phyloP scores from a whole-genome alignment of 2,888 invertebrate genomes.

The Limulus polyphemus region DNA sequence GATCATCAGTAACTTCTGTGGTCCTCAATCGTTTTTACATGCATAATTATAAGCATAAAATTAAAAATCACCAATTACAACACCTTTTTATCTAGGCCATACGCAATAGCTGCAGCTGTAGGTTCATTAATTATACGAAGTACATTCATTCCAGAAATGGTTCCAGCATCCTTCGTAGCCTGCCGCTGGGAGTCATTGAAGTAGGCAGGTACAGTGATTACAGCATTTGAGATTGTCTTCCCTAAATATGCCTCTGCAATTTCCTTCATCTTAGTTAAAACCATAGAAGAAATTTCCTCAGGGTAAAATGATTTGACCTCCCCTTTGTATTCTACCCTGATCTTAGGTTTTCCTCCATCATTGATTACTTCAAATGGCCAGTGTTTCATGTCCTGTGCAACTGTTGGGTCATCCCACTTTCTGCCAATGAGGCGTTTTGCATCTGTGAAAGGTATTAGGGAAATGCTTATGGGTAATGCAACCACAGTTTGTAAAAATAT shows the following conservation, averaged over 20 bases:
- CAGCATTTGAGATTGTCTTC: slow-evolving; percentile 26
- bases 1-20: too few relatives aligned
- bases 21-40: too few relatives aligned
- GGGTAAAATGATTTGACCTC: slow-evolving; percentile 49
- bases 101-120: slow-evolving; percentile 29
- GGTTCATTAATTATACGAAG: slow-evolving; percentile 38
- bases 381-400: slow-evolving; percentile 64
- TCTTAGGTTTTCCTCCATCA: slow-evolving; percentile 48
- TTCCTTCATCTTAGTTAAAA: slow-evolving; percentile 49
- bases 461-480: too few relatives aligned
- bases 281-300: slow-evolving; percentile 59
- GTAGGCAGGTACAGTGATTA: slow-evolving; percentile 29
- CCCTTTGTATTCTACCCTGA: slow-evolving; percentile 26
- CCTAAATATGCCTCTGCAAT: slow-evolving; percentile 42
- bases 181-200: slow-evolving; percentile 34
- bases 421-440: slow-evolving; percentile 73
- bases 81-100: slow-evolving; percentile 24
- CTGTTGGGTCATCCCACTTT: slow-evolving; percentile 60
- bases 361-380: slow-evolving; percentile 67
- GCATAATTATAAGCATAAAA: too few relatives aligned
- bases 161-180: slow-evolving; percentile 37
- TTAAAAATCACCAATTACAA: too few relatives aligned
- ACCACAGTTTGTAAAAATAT: too few relatives aligned
- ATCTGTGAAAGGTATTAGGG: slow-evolving; percentile 33
- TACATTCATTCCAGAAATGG: slow-evolving; percentile 37